Percentiles rank a stretch among this genome's conserved stretches.
These are phyloP conservation scores for Rapana venosa DNA, from an alignment of 2,888 invertebrate genomes.

Conservation along the genomic window DNA sequence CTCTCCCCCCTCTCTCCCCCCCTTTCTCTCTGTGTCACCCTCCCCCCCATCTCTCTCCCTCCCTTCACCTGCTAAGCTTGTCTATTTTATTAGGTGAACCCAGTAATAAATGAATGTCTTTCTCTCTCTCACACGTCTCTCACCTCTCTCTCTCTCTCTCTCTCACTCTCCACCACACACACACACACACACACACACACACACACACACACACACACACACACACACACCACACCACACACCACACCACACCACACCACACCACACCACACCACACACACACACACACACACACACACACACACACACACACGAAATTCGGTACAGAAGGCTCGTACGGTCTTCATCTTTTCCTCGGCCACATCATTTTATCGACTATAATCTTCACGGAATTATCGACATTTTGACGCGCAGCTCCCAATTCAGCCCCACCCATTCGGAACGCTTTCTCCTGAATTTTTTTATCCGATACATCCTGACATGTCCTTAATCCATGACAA, in stretches of 20 bases:
- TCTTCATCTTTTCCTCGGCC: too few species aligned
- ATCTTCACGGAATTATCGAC: too few species aligned
- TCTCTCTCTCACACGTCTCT: background rate
- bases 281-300: background rate
- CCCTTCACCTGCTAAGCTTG: too few species aligned
- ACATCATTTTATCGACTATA: too few species aligned
- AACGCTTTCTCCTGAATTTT: too few species aligned
- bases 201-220: background rate
- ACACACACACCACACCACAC: background rate
- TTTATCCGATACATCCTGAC: background rate
- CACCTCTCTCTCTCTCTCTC: too few species aligned
- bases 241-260: background rate
- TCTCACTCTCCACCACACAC: background rate
- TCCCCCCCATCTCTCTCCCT: too few species aligned
- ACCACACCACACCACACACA: background rate
- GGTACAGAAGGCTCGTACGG: background rate
- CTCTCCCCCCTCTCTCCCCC: background rate
- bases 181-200: background rate
- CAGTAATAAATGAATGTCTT: background rate
- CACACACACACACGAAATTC: background rate
- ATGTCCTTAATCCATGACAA: background rate
- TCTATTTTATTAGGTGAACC: too few species aligned
- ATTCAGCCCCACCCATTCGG: too few species aligned
- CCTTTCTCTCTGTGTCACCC: too few species aligned
- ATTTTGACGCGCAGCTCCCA: too few species aligned